These are phyloP conservation scores for Thumatha senex DNA, from an alignment of 2,888 invertebrate genomes.

Conservation along the genomic window DNA sequence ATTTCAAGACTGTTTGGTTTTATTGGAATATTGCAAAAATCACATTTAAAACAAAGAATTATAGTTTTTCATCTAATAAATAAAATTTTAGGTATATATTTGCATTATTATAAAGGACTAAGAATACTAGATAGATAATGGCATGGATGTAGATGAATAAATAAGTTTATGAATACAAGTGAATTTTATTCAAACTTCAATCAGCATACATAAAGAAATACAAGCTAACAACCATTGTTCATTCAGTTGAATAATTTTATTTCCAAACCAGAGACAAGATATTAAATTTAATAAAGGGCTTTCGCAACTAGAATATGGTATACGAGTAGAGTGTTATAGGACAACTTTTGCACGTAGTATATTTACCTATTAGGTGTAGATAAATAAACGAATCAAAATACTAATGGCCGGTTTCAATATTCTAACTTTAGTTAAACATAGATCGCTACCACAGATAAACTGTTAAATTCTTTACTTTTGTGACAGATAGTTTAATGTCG, in stretches of 20 bases:
- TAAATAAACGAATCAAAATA: too few relatives aligned
- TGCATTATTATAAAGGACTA: conserved; percentile 62
- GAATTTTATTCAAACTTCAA: conserved; percentile 14
- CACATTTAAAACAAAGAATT: too few relatives aligned
- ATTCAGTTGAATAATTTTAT: conserved; percentile 44
- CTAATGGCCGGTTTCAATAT: too few relatives aligned
- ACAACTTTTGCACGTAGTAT: conserved; percentile 34
- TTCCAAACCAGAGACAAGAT: conserved; percentile 28
- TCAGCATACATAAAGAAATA: conserved; percentile 51
- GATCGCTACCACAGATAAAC: too few relatives aligned
- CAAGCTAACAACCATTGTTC: conserved; percentile 36
- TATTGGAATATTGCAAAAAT: too few relatives aligned
- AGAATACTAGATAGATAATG: conserved; percentile 47
- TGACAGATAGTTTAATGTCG: too few relatives aligned
- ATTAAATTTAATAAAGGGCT: conserved; percentile 31
- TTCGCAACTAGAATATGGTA: conserved; percentile 30
- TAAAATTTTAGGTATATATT: conserved; percentile 58
- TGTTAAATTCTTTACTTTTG: too few relatives aligned
- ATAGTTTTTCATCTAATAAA: conserved; percentile 49
- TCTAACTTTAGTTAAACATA: too few relatives aligned
- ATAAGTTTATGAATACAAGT: conserved; percentile 51
- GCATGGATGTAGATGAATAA: conserved; percentile 42
- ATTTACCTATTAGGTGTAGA: not conserved
- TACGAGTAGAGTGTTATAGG: conserved; percentile 35
- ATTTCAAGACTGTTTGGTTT: too few relatives aligned